Conservation (phyloP, 2,888 invertebrate species). For the Ypsolopha scabrella region DNA sequence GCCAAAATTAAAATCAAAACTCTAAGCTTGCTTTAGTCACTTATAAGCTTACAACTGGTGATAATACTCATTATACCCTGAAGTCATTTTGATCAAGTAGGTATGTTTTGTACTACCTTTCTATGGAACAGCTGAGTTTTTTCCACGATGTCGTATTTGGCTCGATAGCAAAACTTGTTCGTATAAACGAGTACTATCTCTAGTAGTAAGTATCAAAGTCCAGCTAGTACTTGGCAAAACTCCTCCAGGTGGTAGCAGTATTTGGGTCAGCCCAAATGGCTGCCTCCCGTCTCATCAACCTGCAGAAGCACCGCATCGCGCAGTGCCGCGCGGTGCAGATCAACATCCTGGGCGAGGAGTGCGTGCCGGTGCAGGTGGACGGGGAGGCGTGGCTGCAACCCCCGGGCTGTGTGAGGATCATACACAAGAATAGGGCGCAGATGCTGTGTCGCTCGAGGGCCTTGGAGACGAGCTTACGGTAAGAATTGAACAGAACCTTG, state of each 20-base stretch:
- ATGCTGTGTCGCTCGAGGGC: conserved; percentile 94
- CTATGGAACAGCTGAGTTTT: too few species aligned
- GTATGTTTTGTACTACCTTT: too few species aligned
- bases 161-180: too few species aligned
- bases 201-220: neutral
- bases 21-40: too few species aligned
- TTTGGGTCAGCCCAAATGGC: conserved; percentile 99
- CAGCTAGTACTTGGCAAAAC: neutral
- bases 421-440: conserved; percentile 97
- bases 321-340: conserved; percentile 97
- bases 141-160: too few species aligned
- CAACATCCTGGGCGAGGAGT: conserved; percentile 92
- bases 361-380: conserved; percentile 96
- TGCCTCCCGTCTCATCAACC: conserved; percentile 92
- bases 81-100: too few species aligned
- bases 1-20: too few species aligned
- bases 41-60: too few species aligned
- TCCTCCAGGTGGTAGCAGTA: conserved; percentile 80
- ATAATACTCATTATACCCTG: too few species aligned
- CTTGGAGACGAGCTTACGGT: conserved; percentile 88
- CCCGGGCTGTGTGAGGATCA: conserved; percentile 94
- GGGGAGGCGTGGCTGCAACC: conserved; percentile 99
- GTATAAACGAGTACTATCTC: neutral
- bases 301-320: conserved; percentile 97
- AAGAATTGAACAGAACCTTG: conserved; percentile 6